Evolutionary conservation across 1,140 invertebrate species (phyloP).

Genomic region (Drosophila sechellia): DNA sequence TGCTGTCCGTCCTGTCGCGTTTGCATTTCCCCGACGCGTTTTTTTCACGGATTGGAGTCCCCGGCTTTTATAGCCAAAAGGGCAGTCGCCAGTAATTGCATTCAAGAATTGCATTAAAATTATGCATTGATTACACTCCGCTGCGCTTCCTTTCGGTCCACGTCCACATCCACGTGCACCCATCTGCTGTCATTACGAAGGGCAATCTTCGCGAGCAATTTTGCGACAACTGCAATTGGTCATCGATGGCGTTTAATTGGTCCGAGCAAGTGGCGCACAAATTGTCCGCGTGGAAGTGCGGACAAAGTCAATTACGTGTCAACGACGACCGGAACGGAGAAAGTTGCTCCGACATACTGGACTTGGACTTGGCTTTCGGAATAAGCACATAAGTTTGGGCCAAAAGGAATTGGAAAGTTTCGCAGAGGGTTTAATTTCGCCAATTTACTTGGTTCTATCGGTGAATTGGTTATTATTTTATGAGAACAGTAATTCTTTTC

Average conservation of each 20-base stretch:
- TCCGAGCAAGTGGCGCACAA: constrained; percentile 60
- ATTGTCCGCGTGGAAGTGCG: constrained; percentile 47
- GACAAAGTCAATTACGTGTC: constrained; percentile 74
- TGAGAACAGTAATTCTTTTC: not conserved
- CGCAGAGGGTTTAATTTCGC: not conserved
- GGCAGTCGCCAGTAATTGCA: constrained; percentile 59
- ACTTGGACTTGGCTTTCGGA: constrained; percentile 30
- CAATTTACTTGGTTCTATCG: not conserved
- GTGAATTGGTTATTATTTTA: not conserved
- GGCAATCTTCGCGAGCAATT: constrained; percentile 67
- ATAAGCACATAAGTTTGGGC: constrained; percentile 27
- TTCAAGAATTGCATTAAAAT: constrained; percentile 68
- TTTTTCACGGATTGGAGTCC: constrained; percentile 14
- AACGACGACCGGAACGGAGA: constrained; percentile 38
- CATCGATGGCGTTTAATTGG: constrained; percentile 76
- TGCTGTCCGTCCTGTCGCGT: constrained; percentile 54
- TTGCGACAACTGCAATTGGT: constrained; percentile 72
- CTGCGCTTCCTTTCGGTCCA: constrained; percentile 9
- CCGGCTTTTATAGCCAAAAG: constrained; percentile 60
- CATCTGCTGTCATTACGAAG: constrained; percentile 53
- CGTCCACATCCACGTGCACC: not conserved
- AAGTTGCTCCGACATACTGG: constrained; percentile 38
- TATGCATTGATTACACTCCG: constrained; percentile 73
- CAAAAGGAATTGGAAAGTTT: constrained; percentile 16
- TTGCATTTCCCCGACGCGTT: constrained; percentile 31